Conservation (phyloP, 1,140 invertebrate genomes). For the Heliconius himera region DNA sequence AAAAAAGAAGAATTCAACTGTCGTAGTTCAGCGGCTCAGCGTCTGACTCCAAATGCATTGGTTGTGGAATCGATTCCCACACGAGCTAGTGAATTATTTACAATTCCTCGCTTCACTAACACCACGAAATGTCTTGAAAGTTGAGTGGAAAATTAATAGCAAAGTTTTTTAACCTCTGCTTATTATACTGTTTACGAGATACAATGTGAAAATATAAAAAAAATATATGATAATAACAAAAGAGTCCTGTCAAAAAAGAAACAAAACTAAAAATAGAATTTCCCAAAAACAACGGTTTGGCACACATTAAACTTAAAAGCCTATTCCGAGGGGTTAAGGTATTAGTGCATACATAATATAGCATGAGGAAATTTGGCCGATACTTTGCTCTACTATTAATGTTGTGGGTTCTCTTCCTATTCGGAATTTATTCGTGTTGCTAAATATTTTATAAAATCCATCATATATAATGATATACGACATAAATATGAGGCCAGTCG, state of each 20-base stretch:
- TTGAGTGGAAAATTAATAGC: not conserved
- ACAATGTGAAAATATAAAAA: not conserved
- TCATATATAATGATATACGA: no score
- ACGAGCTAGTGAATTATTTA: no score
- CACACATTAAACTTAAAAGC: conserved; percentile 16
- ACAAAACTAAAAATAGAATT: not conserved
- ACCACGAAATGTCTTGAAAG: not conserved
- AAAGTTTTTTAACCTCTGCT: not conserved
- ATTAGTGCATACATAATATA: conserved; percentile 35
- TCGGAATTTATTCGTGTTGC: not conserved
- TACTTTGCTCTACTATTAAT: conserved; percentile 10
- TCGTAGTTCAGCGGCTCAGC: no score
- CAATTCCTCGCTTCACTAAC: no score
- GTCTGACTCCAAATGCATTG: not conserved
- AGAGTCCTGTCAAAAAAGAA: not conserved
- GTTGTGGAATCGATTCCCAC: no score
- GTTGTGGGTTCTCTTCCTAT: not conserved
- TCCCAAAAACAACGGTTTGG: not conserved
- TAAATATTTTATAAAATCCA: no score
- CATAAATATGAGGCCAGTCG: no score
- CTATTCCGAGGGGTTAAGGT: conserved; percentile 12
- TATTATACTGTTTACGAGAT: not conserved
- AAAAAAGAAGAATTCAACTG: no score
- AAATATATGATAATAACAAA: not conserved
- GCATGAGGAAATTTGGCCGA: conserved; percentile 28